A percentile compares a stretch with the other conserved stretches of the same genome.
Conservation (phyloP, 1,140 invertebrate genomes). For the Anagrus nilaparvatae region DNA sequence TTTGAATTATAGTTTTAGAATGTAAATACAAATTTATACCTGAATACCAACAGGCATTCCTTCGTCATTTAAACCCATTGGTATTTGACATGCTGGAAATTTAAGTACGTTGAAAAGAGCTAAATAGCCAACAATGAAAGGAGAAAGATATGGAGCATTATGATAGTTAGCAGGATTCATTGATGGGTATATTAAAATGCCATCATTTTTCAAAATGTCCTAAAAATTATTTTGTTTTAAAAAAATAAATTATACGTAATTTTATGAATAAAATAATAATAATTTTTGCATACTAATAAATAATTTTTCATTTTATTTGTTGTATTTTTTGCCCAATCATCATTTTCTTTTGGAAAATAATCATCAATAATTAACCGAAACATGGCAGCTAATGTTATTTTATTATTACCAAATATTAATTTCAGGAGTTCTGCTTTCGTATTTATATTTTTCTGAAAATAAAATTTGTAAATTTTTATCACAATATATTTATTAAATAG, state of each 20-base stretch:
- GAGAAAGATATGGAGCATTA: constrained; percentile 64
- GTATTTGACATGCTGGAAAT: constrained; percentile 73
- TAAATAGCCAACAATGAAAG: constrained; percentile 83
- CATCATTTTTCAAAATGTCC: constrained; percentile 64
- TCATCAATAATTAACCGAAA: constrained; percentile 53
- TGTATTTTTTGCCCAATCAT: constrained; percentile 50
- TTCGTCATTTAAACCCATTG: constrained; percentile 31
- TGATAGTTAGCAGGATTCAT: constrained; percentile 78
- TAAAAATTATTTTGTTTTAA: constrained; percentile 29
- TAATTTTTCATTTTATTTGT: constrained; percentile 49
- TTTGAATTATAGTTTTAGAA: no score
- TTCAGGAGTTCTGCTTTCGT: constrained; percentile 32
- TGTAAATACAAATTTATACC: no score
- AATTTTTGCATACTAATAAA: constrained; percentile 44
- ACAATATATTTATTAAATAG: no score
- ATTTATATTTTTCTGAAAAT: constrained; percentile 29
- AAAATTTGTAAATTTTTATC: no score
- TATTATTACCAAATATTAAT: constrained; percentile 35
- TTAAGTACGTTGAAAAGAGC: constrained; percentile 79
- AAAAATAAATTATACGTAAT: no score
- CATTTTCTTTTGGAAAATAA: constrained; percentile 51
- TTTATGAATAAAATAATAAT: no score
- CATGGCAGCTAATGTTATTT: constrained; percentile 57
- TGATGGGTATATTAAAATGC: constrained; percentile 77
- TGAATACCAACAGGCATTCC: constrained; percentile 38